Conservation (phyloP, 2,113 vertebrate species). For the Amia ocellicauda region DNA sequence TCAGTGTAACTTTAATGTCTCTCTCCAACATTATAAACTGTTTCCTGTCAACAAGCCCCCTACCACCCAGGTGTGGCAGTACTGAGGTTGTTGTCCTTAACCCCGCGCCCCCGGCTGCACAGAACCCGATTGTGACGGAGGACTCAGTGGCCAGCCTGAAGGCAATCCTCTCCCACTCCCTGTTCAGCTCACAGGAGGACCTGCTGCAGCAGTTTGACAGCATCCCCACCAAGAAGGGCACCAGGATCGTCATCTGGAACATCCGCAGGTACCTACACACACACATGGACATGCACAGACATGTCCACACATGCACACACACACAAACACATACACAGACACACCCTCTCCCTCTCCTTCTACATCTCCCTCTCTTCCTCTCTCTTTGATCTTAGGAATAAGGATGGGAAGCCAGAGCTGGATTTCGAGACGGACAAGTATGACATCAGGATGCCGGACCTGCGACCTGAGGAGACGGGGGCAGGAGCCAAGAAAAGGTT, state of each 20-base stretch:
- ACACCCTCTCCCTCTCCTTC: too few relatives aligned
- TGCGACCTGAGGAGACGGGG: constrained; percentile 52
- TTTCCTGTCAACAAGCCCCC: too few relatives aligned
- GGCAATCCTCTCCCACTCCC: constrained; percentile 70
- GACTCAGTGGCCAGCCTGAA: constrained; percentile 74
- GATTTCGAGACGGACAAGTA: constrained; percentile 68
- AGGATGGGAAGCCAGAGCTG: constrained; percentile 71
- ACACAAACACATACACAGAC: too few relatives aligned
- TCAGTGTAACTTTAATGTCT: too few relatives aligned
- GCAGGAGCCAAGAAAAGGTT: constrained; percentile 42
- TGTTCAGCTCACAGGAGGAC: constrained; percentile 65
- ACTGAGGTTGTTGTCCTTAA: constrained; percentile 68
- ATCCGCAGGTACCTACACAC: constrained; percentile 60
- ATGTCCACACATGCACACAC: not conserved
- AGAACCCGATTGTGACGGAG: constrained; percentile 71
- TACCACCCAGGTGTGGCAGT: not conserved
- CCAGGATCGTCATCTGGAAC: constrained; percentile 78
- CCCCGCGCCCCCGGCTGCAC: constrained; percentile 52
- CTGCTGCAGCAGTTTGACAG: constrained; percentile 69
- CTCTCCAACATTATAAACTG: too few relatives aligned
- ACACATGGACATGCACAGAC: too few relatives aligned
- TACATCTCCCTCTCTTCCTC: not conserved
- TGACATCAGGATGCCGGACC: constrained; percentile 68
- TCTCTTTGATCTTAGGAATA: constrained; percentile 62
- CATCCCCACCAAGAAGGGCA: constrained; percentile 74